Percentiles rank a stretch among this genome's conserved stretches.
Conservation (phyloP, 2,888 invertebrate genomes). For the Apodemia mormo region DNA sequence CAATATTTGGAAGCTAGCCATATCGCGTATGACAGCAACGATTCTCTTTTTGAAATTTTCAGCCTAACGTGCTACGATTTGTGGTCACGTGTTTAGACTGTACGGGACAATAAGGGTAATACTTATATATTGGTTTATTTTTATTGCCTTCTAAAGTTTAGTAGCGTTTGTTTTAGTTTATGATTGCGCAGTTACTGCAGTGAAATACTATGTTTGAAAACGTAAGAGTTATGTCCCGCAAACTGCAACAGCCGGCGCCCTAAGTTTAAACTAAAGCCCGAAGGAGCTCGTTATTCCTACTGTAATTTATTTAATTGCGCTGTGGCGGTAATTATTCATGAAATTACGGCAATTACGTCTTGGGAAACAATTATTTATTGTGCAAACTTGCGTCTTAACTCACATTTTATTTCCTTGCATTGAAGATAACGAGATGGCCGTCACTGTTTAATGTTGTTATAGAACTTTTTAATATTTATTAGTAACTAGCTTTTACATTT, state of each 20-base stretch:
- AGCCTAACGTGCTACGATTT: conserved; percentile 64
- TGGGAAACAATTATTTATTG: conserved; percentile 81
- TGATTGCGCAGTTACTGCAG: conserved; percentile 36
- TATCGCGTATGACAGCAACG: conserved; percentile 75
- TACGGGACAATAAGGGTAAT: conserved; percentile 42
- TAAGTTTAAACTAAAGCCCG: conserved; percentile 74
- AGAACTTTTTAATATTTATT: conserved; percentile 27
- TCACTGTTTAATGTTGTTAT: conserved; percentile 46
- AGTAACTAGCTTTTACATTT: neutral
- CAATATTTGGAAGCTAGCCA: conserved; percentile 74
- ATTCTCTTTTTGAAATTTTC: conserved; percentile 78
- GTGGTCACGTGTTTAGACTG: conserved; percentile 68
- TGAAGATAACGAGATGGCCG: conserved; percentile 66
- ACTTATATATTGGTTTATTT: conserved; percentile 36
- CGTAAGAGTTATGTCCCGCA: conserved; percentile 53
- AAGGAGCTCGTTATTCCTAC: conserved; percentile 77
- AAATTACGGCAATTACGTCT: conserved; percentile 81
- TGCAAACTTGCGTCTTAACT: conserved; percentile 78
- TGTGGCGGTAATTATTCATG: conserved; percentile 81
- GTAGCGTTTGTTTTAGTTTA: conserved; percentile 33
- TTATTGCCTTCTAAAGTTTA: conserved; percentile 31
- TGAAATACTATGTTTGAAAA: conserved; percentile 40
- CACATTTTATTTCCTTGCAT: conserved; percentile 78
- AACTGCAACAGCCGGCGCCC: conserved; percentile 68
- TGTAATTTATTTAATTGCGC: conserved; percentile 82